phyloP scores from a whole-genome alignment of 2,113 vertebrate genomes.

The Rostratula benghalensis region DNA sequence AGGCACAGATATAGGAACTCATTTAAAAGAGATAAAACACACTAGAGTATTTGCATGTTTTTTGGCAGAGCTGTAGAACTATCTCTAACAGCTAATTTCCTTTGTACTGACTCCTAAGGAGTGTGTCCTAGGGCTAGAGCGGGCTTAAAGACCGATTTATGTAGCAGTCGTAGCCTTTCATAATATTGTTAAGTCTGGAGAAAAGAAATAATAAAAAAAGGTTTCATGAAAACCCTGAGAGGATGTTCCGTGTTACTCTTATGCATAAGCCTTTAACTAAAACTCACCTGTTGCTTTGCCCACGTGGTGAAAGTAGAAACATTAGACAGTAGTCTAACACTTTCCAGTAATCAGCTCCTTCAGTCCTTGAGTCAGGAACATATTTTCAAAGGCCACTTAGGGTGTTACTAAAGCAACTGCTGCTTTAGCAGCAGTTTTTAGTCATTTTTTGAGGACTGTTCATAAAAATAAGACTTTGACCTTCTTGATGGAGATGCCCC shows the following conservation, averaged over 20 bases:
- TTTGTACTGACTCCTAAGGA: background rate
- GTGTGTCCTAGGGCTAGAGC: background rate
- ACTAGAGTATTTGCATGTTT: background rate
- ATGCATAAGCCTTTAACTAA: background rate
- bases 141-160: background rate
- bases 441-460: background rate
- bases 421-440: background rate
- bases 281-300: background rate
- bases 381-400: background rate
- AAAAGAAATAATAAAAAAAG: no score
- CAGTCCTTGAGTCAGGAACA: background rate
- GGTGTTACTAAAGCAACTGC: fast-evolving
- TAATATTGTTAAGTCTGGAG: background rate
- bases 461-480: background rate
- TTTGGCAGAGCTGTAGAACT: background rate
- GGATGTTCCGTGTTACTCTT: background rate
- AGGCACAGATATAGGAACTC: fast-evolving
- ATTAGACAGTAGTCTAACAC: background rate
- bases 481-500: background rate
- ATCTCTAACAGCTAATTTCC: background rate
- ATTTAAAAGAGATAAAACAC: background rate
- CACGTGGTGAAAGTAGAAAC: background rate
- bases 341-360: background rate
- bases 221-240: background rate
- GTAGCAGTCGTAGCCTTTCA: background rate